Evolutionary conservation across 2,113 vertebrate species (phyloP).

Genomic region (Nanger granti): DNA sequence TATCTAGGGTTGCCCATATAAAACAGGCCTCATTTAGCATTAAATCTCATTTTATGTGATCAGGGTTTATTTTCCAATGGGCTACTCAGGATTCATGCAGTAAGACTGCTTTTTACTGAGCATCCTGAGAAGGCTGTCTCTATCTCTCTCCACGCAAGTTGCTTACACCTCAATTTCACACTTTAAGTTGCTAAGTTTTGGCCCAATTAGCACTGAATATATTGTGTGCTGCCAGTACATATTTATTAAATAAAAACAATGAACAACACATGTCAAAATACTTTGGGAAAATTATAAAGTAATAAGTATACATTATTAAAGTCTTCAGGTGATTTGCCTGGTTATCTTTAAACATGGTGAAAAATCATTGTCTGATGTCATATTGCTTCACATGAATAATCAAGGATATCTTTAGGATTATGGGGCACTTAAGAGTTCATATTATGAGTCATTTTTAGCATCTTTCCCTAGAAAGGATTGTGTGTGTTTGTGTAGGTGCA

Average conservation of each 20-base stretch:
- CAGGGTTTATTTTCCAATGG: slow-evolving; percentile 47
- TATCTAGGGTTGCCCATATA: slow-evolving; percentile 36
- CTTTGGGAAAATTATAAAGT: background rate
- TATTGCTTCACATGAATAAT: background rate
- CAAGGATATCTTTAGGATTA: background rate
- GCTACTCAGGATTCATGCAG: slow-evolving; percentile 31
- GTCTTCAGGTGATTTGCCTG: background rate
- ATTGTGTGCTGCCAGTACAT: background rate
- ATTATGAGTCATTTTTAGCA: background rate
- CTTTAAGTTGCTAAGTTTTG: background rate
- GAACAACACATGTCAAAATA: background rate
- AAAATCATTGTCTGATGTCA: background rate
- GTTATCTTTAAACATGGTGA: background rate
- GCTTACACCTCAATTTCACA: background rate
- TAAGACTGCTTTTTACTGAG: background rate
- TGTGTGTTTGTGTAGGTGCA: background rate
- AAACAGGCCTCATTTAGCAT: slow-evolving; percentile 46
- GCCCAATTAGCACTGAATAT: background rate
- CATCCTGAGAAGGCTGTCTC: background rate
- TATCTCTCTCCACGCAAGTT: background rate
- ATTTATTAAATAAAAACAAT: slow-evolving; percentile 18
- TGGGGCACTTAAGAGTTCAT: background rate
- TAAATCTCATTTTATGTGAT: slow-evolving; percentile 63
- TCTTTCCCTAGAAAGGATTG: background rate
- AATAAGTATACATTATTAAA: background rate